phyloP scores from a whole-genome alignment of 92 coral and sea anemone genomes.

The Phenganax stokvisi region DNA sequence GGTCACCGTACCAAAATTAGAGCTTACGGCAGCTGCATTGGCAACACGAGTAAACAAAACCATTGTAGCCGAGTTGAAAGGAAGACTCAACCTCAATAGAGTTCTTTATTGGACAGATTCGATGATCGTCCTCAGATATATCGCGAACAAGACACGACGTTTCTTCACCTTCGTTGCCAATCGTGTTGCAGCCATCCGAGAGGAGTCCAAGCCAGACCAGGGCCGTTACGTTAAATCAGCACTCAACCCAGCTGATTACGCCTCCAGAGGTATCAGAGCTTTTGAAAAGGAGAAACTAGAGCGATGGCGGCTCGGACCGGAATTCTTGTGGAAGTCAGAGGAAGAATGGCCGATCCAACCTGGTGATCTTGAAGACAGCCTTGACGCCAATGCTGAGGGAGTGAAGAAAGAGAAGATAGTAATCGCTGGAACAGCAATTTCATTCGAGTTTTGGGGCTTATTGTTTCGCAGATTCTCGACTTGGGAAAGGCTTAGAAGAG shows the following conservation, averaged over 20 bases:
- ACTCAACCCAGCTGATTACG: background rate
- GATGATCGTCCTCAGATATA: too few species aligned
- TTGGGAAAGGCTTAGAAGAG: conserved; percentile 17
- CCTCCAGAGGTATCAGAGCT: background rate
- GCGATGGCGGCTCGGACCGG: too few species aligned
- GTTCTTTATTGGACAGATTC: conserved; percentile 27
- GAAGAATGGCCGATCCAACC: conserved; percentile 9
- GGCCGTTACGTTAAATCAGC: background rate
- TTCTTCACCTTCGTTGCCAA: conserved; percentile 3
- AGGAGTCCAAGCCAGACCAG: background rate
- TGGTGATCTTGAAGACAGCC: background rate
- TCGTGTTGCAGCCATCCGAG: conserved; percentile 4
- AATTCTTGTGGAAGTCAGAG: background rate
- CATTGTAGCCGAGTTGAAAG: conserved; percentile 39
- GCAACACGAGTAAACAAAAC: conserved; percentile 40
- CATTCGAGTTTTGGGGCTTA: conserved; percentile 5
- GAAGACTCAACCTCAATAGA: conserved; percentile 45
- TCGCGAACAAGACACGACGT: background rate
- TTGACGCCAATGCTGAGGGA: background rate
- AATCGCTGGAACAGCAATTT: background rate
- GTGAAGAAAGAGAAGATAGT: conserved; percentile 1
- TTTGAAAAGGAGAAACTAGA: conserved; percentile 28
- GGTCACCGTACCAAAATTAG: conserved; percentile 52
- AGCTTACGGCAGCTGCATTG: conserved; percentile 52
- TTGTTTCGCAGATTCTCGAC: conserved; percentile 3